Evolutionary conservation across 1,140 invertebrate genomes (phyloP).

Genomic region (Teleopsis dalmanni): DNA sequence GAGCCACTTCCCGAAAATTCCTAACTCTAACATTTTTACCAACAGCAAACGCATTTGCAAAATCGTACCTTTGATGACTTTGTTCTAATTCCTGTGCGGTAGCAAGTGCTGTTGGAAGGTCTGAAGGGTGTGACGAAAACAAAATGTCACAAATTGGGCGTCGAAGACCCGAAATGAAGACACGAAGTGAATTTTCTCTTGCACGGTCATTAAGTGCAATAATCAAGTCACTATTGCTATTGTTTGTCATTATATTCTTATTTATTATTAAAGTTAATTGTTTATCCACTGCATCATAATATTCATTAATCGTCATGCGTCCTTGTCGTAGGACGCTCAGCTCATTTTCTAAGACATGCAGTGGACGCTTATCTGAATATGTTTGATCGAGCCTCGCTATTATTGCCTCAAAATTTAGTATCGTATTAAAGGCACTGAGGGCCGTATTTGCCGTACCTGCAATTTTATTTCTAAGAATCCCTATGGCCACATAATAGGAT

Average conservation of each 20-base stretch:
- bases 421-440: constrained; percentile 16
- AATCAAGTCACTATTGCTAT: constrained; percentile 7
- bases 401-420: constrained; percentile 19
- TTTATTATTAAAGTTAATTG: constrained; percentile 13
- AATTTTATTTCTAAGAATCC: constrained; percentile 21
- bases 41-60: too few species aligned
- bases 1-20: too few species aligned
- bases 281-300: constrained; percentile 12
- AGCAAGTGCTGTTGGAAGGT: constrained; percentile 16
- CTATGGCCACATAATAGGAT: constrained; percentile 16
- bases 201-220: constrained; percentile 14
- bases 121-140: constrained; percentile 12
- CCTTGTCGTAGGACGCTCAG: constrained; percentile 12
- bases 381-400: constrained; percentile 14
- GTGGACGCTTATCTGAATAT: constrained; percentile 18
- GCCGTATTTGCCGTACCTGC: constrained; percentile 13
- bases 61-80: constrained; percentile 16
- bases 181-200: constrained; percentile 8
- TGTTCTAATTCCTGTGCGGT: constrained; percentile 16
- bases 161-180: constrained; percentile 13
- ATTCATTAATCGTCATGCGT: constrained; percentile 11
- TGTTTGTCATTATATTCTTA: constrained; percentile 16
- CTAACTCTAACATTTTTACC: too few species aligned
- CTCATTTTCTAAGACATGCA: constrained; percentile 16
- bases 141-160: constrained; percentile 10